Percentiles rank a stretch among this genome's conserved stretches.
phyloP scores from a whole-genome alignment of 1,140 invertebrate species.

The Lasaia peninsularis region DNA sequence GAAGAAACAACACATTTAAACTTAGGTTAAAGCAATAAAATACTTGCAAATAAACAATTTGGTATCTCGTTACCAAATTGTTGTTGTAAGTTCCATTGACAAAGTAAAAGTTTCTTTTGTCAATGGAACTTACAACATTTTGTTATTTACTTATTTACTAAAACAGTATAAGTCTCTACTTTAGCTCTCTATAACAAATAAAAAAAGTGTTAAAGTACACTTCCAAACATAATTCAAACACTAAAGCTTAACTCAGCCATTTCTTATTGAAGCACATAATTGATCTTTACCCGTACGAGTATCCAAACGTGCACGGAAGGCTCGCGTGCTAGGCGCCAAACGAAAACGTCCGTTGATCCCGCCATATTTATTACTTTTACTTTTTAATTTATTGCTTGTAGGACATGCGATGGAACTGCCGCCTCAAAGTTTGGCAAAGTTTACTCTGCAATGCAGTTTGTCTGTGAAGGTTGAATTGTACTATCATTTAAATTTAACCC shows the following conservation, averaged over 20 bases:
- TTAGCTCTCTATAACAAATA: too few relatives aligned
- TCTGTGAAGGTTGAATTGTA: constrained; percentile 19
- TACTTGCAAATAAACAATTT: too few relatives aligned
- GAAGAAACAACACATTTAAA: too few relatives aligned
- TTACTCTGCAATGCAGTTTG: constrained; percentile 33
- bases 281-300: constrained; percentile 24
- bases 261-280: constrained; percentile 27
- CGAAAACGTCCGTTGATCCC: constrained; percentile 55
- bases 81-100: too few relatives aligned
- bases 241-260: constrained; percentile 14
- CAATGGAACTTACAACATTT: too few relatives aligned
- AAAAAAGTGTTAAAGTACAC: too few relatives aligned
- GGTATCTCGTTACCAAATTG: too few relatives aligned
- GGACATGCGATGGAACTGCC: constrained; percentile 34
- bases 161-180: too few relatives aligned
- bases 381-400: constrained; percentile 52
- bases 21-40: too few relatives aligned
- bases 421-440: constrained; percentile 27
- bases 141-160: too few relatives aligned
- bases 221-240: neutral
- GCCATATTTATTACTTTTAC: constrained; percentile 59
- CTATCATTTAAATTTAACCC: constrained; percentile 2
- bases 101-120: too few relatives aligned
- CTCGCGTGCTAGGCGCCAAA: constrained; percentile 38
- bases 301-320: constrained; percentile 30